phyloP scores from a whole-genome alignment of 1,140 invertebrate genomes.

The Trachelipus rathkii region DNA sequence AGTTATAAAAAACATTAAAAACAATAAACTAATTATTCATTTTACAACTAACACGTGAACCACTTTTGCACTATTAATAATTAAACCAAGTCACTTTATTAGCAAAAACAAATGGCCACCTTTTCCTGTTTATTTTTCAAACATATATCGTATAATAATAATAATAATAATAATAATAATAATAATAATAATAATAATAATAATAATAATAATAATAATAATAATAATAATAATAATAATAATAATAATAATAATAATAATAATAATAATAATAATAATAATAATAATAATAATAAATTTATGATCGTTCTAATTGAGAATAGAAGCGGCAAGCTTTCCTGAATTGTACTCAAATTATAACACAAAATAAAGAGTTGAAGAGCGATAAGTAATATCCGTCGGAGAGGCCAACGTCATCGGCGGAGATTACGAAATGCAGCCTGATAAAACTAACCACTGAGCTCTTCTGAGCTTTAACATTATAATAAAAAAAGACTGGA shows the following conservation, averaged over 20 bases:
- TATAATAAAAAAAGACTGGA: no score
- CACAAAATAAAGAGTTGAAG: no score
- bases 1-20: not conserved
- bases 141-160: no score
- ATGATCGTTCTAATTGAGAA: no score
- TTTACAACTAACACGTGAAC: not conserved
- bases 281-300: not conserved
- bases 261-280: conserved; percentile 13
- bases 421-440: no score
- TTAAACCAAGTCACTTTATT: not conserved
- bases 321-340: no score
- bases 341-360: no score
- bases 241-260: conserved; percentile 20
- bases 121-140: not conserved
- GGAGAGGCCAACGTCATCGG: no score
- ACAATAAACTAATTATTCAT: not conserved
- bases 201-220: no score
- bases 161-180: conserved; percentile 18
- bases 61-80: not conserved
- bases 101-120: not conserved
- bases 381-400: no score
- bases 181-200: conserved; percentile 19
- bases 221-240: conserved; percentile 7
- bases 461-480: no score
- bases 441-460: no score